Base-by-base conservation (phyloP, 2,888 invertebrate species). In the Marasmarcha lunaedactyla region DNA sequence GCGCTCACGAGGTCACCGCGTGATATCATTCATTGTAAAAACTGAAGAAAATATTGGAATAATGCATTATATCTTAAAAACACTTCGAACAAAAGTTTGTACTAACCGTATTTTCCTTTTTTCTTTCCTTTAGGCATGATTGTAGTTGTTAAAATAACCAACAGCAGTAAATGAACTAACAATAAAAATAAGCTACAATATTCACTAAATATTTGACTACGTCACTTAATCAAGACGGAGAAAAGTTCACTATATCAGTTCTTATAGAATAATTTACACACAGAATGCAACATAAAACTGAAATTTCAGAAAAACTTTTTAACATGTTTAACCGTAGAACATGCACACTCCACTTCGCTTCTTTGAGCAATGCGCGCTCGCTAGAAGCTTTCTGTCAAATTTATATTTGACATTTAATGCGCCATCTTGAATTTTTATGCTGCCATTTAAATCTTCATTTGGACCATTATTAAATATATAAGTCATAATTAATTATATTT, bases 41-140 rank as follows among this genome's bases (percentile, higher is more conserved):
- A 64, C 55, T 59, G 52, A 44, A 44, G 39, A 39, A 45, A 38
- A 42, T 41, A 42, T n/a, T n/a, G n/a, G n/a, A n/a, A n/a, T n/a
- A 41, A 41, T 33, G 15, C 15, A 45, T 36, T 44, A 37, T 35
- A 33, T 14, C 3, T 20, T 15, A n/a, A 26, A 14, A 47, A 36
- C 37, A 42, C 33, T 35, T 35, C 10, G 27, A 30, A 35, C 39
- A 42, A 42, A 33, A 4, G 40, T 15, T 2, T 35, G 44, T 44
- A 67, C 87, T 86, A 61, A 90, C 90, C 89, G 79, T 85, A 88
- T 85, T 89, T 90, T 84, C 88, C 88, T 86, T 87, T 89, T 83
- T 88, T 88, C 84, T 88, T 88, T 76, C 90, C 89, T 87, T 90
- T 91, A 74, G 90, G 90, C 91, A 91, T 91, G 81, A 65, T 89